Percentiles rank a stretch among this genome's conserved stretches.
phyloP scores from a whole-genome alignment of 2,113 vertebrate species.

The Takifugu flavidus region DNA sequence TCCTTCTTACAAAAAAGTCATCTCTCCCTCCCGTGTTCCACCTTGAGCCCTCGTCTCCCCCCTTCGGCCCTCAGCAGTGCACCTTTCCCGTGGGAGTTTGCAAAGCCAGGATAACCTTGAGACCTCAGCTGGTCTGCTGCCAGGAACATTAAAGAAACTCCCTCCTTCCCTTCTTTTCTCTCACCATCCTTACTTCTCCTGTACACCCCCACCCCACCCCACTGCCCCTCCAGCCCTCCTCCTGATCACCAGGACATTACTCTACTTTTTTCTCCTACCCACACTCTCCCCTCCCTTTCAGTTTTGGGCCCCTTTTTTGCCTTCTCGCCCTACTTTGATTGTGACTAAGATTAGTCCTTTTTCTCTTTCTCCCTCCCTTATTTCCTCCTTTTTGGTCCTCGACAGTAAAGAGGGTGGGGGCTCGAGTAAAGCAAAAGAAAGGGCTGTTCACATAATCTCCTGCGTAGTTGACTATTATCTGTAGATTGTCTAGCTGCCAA shows the following conservation, averaged over 20 bases:
- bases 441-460: constrained; percentile 75
- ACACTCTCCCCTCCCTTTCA: constrained; percentile 33
- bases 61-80: constrained; percentile 65
- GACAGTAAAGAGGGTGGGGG: constrained; percentile 55
- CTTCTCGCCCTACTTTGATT: constrained; percentile 70
- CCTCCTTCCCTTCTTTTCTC: constrained; percentile 63
- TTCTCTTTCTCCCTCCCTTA: constrained; percentile 56
- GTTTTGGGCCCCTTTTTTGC: constrained; percentile 49
- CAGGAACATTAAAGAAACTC: constrained; percentile 82
- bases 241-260: constrained; percentile 72
- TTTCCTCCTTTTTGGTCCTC: constrained; percentile 66
- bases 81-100: constrained; percentile 95
- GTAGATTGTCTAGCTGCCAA: constrained; percentile 79
- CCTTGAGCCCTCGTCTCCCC: constrained; percentile 47
- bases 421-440: constrained; percentile 65
- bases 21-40: constrained; percentile 63
- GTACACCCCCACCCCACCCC: constrained; percentile 43
- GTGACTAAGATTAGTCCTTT: constrained; percentile 74
- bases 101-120: constrained; percentile 81
- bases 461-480: constrained; percentile 70
- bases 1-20: constrained; percentile 71
- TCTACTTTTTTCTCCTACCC: constrained; percentile 49
- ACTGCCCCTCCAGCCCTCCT: constrained; percentile 45
- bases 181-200: constrained; percentile 63
- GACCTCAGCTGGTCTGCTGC: constrained; percentile 83